A percentile compares a stretch with the other conserved stretches of the same genome.
Conservation (phyloP, 1,140 invertebrate genomes). For the Subanguina moxae region DNA sequence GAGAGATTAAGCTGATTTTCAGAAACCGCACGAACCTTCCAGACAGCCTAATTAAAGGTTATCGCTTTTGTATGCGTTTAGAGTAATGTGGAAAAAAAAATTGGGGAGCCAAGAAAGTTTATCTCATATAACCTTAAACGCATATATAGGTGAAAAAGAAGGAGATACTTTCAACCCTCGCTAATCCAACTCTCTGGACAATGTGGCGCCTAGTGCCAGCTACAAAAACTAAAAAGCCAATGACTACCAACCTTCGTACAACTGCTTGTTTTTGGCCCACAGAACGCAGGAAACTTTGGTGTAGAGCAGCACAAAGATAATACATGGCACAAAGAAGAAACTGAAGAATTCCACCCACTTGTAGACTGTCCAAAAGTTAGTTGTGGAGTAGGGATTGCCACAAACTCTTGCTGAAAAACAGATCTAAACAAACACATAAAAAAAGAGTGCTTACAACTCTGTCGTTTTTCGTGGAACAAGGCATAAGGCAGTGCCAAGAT, state of each 20-base stretch:
- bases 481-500: constrained; percentile 53
- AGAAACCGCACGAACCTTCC: no score
- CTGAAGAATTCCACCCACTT: constrained; percentile 52
- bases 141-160: no score
- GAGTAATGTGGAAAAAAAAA: no score
- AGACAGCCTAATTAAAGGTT: no score
- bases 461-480: constrained; percentile 29
- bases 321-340: constrained; percentile 50
- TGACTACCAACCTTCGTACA: constrained; percentile 40
- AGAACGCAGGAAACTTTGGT: constrained; percentile 45
- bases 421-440: not conserved
- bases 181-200: no score
- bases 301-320: constrained; percentile 52
- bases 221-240: not conserved
- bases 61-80: no score
- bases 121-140: no score
- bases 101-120: no score
- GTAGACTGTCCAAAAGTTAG: constrained; percentile 21
- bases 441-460: constrained; percentile 26
- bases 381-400: constrained; percentile 1
- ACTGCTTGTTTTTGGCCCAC: constrained; percentile 53
- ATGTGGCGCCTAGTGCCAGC: no score
- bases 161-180: no score
- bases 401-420: constrained; percentile 14
- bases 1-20: no score